These are phyloP conservation scores for Crotophaga sulcirostris DNA, from an alignment of 2,113 vertebrate species.

Conservation along the genomic window DNA sequence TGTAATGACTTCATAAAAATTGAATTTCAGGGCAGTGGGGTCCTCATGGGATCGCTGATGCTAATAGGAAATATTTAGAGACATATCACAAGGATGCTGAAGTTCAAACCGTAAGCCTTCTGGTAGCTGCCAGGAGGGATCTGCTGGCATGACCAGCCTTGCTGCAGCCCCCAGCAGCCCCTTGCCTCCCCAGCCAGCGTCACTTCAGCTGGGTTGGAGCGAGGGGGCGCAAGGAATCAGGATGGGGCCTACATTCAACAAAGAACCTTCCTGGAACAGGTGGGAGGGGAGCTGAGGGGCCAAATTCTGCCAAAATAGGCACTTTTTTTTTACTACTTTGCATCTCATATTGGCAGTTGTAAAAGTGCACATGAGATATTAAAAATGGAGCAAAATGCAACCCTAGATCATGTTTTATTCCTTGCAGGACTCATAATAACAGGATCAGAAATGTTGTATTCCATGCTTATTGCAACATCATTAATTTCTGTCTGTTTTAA, in stretches of 20 bases:
- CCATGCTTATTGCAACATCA: not conserved
- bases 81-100: not conserved
- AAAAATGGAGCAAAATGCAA: not conserved
- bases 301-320: not conserved
- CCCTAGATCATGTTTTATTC: not conserved
- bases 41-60: slow-evolving; percentile 95
- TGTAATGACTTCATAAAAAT: slow-evolving; percentile 91
- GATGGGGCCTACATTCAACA: not conserved
- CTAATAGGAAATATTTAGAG: slow-evolving; percentile 60
- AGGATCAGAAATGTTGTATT: not conserved
- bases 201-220: not conserved
- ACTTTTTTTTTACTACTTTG: not conserved
- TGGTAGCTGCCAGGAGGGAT: rapidly evolving
- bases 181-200: not conserved
- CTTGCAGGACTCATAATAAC: not conserved
- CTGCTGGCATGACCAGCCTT: not conserved
- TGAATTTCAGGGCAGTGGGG: slow-evolving; percentile 85
- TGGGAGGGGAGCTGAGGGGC: rapidly evolving
- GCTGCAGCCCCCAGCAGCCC: not conserved
- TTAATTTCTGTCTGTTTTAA: not conserved
- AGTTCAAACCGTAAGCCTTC: rapidly evolving
- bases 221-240: not conserved
- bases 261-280: too few relatives aligned
- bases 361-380: not conserved
- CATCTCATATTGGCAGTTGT: not conserved